Conservation (phyloP, 2,797 vertebrate species). For the Erithacus rubecula region DNA sequence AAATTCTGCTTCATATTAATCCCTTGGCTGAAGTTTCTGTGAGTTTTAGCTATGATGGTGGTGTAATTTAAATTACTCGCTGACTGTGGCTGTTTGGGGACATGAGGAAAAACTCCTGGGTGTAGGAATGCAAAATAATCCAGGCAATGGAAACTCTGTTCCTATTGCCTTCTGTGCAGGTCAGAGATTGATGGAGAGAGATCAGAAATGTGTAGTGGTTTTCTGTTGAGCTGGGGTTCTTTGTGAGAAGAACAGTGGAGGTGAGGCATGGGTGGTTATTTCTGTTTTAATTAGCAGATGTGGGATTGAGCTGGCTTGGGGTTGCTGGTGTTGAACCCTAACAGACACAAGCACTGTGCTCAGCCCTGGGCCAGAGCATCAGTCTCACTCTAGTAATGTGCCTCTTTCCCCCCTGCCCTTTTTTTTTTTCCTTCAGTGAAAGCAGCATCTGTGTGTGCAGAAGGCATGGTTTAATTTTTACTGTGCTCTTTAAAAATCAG, state of each 20-base stretch:
- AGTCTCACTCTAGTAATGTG: background rate
- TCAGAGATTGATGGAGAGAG: background rate
- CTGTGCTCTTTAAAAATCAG: background rate
- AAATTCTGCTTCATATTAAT: background rate
- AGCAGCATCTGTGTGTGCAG: background rate
- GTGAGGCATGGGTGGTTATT: background rate
- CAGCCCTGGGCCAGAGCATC: background rate
- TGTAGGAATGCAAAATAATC: background rate
- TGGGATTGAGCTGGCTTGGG: background rate
- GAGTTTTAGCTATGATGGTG: background rate
- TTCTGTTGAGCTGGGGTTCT: background rate
- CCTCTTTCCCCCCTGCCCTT: too few species aligned
- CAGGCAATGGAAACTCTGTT: background rate
- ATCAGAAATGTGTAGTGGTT: background rate
- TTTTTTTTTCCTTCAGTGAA: background rate
- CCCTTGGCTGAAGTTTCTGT: background rate
- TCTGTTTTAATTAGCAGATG: background rate
- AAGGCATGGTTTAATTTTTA: background rate
- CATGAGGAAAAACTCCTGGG: background rate
- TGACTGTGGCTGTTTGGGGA: background rate
- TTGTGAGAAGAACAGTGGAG: background rate
- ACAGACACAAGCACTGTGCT: background rate
- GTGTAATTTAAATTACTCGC: fast-evolving
- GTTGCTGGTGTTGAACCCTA: background rate
- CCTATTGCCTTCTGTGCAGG: background rate